A percentile compares a stretch with the other conserved stretches of the same genome.
Conservation (phyloP, 2,888 invertebrate genomes). For the Stegophylla sp. region DNA sequence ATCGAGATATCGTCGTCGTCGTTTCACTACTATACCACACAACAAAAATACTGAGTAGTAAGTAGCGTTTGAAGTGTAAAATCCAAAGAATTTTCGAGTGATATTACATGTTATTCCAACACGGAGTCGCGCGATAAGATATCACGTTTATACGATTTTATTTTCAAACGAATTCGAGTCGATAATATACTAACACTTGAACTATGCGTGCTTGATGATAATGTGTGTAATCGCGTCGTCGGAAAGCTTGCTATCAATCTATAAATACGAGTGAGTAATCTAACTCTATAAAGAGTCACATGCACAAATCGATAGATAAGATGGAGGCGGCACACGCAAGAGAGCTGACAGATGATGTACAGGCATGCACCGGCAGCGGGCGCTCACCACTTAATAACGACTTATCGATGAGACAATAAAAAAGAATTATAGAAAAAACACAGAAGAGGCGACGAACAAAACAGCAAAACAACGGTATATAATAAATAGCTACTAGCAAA, state of each 20-base stretch:
- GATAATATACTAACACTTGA: slow-evolving; percentile 42
- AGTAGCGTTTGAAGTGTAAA: no score
- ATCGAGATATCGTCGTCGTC: no score
- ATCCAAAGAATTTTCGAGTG: slow-evolving; percentile 21
- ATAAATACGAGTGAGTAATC: slow-evolving; percentile 29
- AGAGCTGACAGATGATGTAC: slow-evolving; percentile 21
- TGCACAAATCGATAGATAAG: slow-evolving; percentile 47
- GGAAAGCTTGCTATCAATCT: slow-evolving; percentile 37
- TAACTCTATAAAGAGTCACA: slow-evolving; percentile 23
- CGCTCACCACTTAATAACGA: slow-evolving; percentile 36
- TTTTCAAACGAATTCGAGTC: slow-evolving; percentile 25
- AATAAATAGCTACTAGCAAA: not conserved
- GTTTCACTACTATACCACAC: no score
- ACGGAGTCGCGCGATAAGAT: slow-evolving; percentile 16
- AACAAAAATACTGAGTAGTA: no score
- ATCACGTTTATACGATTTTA: no score
- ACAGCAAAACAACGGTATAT: no score
- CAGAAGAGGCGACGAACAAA: not conserved
- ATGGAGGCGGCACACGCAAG: not conserved
- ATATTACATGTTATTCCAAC: not conserved
- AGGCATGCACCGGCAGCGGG: not conserved
- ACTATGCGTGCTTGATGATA: slow-evolving; percentile 26
- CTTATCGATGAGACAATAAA: slow-evolving; percentile 22
- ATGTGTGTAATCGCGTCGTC: slow-evolving; percentile 15
- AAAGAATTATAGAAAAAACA: not conserved